These are phyloP conservation scores for Simalia tracyae DNA, from an alignment of 2,797 vertebrate species.

Conservation along the genomic window DNA sequence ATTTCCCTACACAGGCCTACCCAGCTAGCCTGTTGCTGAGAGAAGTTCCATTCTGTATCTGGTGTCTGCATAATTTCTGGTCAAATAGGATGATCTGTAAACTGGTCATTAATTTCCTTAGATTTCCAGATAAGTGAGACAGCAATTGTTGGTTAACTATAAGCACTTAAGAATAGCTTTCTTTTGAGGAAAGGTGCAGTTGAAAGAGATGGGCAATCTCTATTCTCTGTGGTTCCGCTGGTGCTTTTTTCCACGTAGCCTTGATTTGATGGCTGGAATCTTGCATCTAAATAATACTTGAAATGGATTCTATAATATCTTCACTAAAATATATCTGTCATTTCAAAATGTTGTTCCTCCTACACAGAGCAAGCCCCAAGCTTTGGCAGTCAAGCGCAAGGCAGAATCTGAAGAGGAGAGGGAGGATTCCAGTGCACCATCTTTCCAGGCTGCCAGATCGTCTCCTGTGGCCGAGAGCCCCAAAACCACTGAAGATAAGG, in stretches of 20 bases:
- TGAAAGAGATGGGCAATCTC: not conserved
- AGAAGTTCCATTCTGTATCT: not conserved
- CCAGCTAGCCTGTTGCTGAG: not conserved
- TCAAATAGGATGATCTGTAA: not conserved
- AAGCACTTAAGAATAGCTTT: not conserved
- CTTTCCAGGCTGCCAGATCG: conserved; percentile 67
- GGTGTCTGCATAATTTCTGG: not conserved
- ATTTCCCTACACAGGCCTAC: not conserved
- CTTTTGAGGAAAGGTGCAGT: not conserved
- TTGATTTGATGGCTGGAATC: not conserved
- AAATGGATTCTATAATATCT: conserved; percentile 1
- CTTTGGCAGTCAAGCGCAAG: conserved; percentile 86
- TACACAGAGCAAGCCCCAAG: conserved; percentile 82
- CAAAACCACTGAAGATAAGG: conserved; percentile 73
- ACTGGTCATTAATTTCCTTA: not conserved
- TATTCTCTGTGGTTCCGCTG: not conserved
- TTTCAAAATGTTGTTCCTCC: not conserved
- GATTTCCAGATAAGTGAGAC: not conserved
- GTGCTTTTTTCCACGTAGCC: not conserved
- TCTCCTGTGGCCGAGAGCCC: conserved; percentile 72
- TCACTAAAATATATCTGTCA: not conserved
- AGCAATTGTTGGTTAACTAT: not conserved
- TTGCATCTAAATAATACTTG: not conserved
- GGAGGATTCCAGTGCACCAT: conserved; percentile 61
- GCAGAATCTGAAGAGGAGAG: conserved; percentile 87